phyloP scores from a whole-genome alignment of 2,888 invertebrate genomes.

The Dolichomitus sp. region DNA sequence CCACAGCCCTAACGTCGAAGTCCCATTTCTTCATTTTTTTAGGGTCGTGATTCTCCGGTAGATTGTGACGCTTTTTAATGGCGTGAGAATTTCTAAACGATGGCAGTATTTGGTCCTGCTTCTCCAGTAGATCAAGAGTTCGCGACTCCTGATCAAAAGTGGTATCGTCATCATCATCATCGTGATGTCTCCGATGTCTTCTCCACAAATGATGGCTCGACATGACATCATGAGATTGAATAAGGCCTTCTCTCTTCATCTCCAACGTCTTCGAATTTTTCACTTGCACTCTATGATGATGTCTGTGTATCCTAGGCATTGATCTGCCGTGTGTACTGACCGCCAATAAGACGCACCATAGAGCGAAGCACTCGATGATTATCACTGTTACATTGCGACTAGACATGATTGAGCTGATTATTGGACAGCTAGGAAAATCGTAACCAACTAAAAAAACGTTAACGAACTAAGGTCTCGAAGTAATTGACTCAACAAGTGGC shows the following conservation, averaged over 20 bases:
- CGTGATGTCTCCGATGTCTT: not conserved
- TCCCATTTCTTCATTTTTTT: constrained; percentile 13
- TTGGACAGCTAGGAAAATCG: not conserved
- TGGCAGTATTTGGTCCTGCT: not conserved
- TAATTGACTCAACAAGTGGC: not conserved
- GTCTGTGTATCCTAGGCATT: constrained; percentile 23
- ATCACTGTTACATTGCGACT: constrained; percentile 14
- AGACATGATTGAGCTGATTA: not conserved
- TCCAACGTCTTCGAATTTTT: constrained; percentile 15
- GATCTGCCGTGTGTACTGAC: constrained; percentile 39
- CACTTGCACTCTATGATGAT: not conserved
- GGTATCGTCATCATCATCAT: not conserved
- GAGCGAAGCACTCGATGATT: constrained; percentile 32
- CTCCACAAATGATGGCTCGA: not conserved
- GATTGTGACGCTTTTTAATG: constrained; percentile 54
- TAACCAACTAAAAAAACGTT: not conserved
- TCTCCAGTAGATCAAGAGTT: not conserved
- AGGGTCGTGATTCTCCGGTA: not conserved
- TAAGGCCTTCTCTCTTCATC: not conserved
- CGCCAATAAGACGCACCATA: constrained; percentile 22
- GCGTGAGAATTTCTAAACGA: constrained; percentile 12
- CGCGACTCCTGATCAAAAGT: not conserved
- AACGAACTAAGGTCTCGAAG: not conserved
- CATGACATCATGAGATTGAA: not conserved
- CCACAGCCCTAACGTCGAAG: constrained; percentile 71